Percentiles rank a stretch among this genome's conserved stretches.
phyloP scores from a whole-genome alignment of 1,140 invertebrate genomes.

The Aphelinus certus region DNA sequence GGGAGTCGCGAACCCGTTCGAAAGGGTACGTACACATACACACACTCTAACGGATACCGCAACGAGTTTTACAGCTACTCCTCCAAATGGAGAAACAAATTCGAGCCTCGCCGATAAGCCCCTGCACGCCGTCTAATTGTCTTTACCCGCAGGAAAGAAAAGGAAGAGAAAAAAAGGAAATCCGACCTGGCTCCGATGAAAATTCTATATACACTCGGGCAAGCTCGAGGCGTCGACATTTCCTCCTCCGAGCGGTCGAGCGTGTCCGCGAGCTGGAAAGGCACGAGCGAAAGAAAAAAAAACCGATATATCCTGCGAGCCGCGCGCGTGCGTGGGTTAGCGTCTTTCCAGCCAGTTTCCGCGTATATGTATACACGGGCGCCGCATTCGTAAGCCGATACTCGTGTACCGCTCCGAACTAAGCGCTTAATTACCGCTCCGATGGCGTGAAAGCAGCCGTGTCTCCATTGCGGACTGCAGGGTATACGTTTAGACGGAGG shows the following conservation, averaged over 20 bases:
- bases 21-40: too few species aligned
- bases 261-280: constrained; percentile 10
- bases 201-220: constrained; percentile 8
- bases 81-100: too few species aligned
- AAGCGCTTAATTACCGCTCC: neutral
- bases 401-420: neutral
- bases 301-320: neutral
- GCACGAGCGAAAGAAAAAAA: neutral
- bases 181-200: neutral
- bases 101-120: too few species aligned
- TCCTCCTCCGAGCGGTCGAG: constrained; percentile 1
- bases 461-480: too few species aligned
- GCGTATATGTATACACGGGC: neutral
- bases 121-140: too few species aligned
- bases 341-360: constrained; percentile 5
- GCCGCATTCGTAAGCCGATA: too few species aligned
- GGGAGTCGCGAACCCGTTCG: too few species aligned
- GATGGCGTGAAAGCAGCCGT: neutral
- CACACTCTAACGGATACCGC: too few species aligned
- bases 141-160: too few species aligned
- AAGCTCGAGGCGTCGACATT: neutral
- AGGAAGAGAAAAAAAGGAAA: too few species aligned
- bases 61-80: too few species aligned
- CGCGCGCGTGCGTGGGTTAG: neutral
- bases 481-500: too few species aligned